Evolutionary conservation across 2,113 vertebrate species (phyloP), one percentile per base, ranked within the genome.

Genomic region (Pelodiscus sinensis): DNA sequence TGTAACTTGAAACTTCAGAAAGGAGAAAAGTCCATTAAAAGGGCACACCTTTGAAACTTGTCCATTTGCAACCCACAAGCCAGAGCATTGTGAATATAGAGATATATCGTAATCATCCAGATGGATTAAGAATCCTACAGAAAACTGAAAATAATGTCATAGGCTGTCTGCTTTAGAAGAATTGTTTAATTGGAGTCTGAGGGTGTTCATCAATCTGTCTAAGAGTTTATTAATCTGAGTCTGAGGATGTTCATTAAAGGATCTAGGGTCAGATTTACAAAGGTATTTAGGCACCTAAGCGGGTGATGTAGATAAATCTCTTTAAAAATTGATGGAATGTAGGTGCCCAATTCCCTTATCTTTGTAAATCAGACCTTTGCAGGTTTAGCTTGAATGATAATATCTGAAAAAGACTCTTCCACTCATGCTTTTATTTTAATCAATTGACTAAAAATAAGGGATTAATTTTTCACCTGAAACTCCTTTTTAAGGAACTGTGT

Each of bases 1-100:
- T 31, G 14, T 3, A 22, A 21, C 57, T 35, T 27, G n/a, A 50
- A 78, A 35, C 22, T 50, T 27, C 7, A 24, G 44, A 24, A 0
- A 0, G 31, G 73, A 24, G 9, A 2, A 2, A 65, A 3, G 6
- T 2, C 19, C 8, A 15, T 60, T 85, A 11, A 4, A 81, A 93
- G 56, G 75, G 44, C 31, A 8, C 79, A 50, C 81, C 86, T 92
- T 85, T 22, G 25, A 85, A 82, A n/a, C 4, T 31, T 93, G 1
- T 51, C 65, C 2, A 25, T 29, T 11, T 27, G 15, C 15, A 31
- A 79, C 50, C 16, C 4, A 3, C 3, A 21, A 12, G 6, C 62
- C 2, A 1, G 62, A 82, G 38, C 31, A 50, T 65, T 29, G 82
- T 0, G 0, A 27, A 1, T 2, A 12, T 50, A 21, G 56, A 68